phyloP scores from a whole-genome alignment of 2,113 vertebrate species.

The Elanus axillaris region DNA sequence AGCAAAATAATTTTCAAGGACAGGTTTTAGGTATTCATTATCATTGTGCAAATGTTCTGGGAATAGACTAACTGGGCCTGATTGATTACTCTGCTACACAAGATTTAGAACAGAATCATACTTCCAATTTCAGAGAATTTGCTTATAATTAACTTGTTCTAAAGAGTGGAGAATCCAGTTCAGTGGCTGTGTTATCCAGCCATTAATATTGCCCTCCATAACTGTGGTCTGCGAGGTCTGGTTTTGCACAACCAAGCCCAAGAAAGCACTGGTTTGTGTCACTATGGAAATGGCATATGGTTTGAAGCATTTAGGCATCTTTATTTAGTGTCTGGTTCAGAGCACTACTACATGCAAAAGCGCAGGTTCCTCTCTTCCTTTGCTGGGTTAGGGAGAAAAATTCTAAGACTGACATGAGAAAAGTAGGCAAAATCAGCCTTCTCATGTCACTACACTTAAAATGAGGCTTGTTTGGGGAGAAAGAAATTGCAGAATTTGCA shows the following conservation, averaged over 20 bases:
- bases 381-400: neutral
- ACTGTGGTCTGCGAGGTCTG: neutral
- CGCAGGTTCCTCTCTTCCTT: neutral
- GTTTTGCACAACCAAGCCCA: neutral
- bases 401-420: neutral
- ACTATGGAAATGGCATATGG: neutral
- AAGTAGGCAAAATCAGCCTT: neutral
- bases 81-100: neutral
- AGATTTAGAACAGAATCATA: neutral
- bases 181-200: neutral
- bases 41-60: neutral
- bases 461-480: neutral
- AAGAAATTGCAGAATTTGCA: neutral
- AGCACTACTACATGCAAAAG: neutral
- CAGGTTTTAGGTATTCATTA: neutral
- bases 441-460: neutral
- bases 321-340: neutral
- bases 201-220: neutral
- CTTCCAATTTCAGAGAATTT: neutral
- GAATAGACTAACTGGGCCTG: neutral
- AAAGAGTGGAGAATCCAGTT: neutral
- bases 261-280: slow-evolving; percentile 19
- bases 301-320: neutral
- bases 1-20: neutral
- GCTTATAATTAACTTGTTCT: neutral